A percentile compares a stretch with the other conserved stretches of the same genome.
Evolutionary conservation across 2,888 invertebrate genomes (phyloP).

Genomic region (Girardia tigrina): DNA sequence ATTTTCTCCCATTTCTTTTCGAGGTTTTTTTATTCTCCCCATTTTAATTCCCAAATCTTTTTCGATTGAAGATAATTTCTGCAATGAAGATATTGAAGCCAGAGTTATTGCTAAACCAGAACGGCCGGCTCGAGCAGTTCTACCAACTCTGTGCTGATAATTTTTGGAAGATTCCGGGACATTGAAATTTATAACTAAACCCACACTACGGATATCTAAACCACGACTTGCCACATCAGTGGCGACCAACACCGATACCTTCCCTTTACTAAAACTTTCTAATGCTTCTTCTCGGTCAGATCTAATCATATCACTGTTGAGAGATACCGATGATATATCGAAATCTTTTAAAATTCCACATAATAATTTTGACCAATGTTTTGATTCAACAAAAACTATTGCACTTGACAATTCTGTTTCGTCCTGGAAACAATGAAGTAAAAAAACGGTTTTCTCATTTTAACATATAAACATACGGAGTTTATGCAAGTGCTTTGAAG

Average conservation of each 20-base stretch:
- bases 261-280: neutral
- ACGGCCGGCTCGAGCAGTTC: slow-evolving; percentile 60
- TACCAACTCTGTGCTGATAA: slow-evolving; percentile 89
- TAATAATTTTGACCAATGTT: no score
- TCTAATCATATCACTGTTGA: neutral
- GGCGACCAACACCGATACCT: slow-evolving; percentile 61
- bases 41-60: neutral
- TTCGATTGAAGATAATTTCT: neutral
- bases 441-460: no score
- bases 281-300: neutral
- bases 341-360: no score
- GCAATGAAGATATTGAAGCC: slow-evolving; percentile 51
- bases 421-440: no score
- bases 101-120: slow-evolving; percentile 75
- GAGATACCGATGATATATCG: no score
- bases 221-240: slow-evolving; percentile 89
- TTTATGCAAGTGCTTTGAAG: neutral
- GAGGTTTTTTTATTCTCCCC: no score
- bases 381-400: no score
- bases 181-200: slow-evolving; percentile 82
- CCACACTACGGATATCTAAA: slow-evolving; percentile 84
- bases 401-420: no score
- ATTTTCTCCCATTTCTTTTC: no score
- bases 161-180: slow-evolving; percentile 77
- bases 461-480: no score